phyloP scores from a whole-genome alignment of 2,113 vertebrate species.

The Pteropus alecto region DNA sequence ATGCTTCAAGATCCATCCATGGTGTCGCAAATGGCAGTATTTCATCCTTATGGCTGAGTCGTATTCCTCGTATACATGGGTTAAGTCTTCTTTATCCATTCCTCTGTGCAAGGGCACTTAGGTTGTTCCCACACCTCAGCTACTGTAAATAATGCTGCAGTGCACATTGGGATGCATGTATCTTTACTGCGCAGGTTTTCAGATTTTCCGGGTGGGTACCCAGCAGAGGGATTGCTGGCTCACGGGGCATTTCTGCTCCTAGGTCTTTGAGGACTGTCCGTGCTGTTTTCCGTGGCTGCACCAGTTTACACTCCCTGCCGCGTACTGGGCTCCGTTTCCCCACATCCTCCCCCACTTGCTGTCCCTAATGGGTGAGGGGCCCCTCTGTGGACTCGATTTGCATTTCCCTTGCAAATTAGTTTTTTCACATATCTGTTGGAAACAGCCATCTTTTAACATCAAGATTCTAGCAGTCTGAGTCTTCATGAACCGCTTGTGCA shows the following conservation, averaged over 20 bases:
- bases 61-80: too few species aligned
- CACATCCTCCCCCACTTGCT: neutral
- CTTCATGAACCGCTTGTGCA: too few species aligned
- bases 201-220: neutral
- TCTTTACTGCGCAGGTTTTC: neutral
- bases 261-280: neutral
- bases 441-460: too few species aligned
- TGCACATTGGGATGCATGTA: accelerated
- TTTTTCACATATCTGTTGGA: too few species aligned
- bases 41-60: neutral
- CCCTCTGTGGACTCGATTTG: neutral
- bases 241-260: neutral
- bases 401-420: neutral
- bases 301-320: neutral
- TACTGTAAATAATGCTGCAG: neutral
- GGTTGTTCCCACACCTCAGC: neutral
- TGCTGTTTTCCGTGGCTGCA: neutral
- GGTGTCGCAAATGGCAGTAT: neutral
- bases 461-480: too few species aligned
- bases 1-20: neutral
- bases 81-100: neutral
- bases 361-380: too few species aligned
- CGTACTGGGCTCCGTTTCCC: too few species aligned
- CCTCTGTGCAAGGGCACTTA: too few species aligned
- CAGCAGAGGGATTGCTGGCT: neutral